phyloP scores from a whole-genome alignment of 2,888 invertebrate species.

The Pseudanteris insignis region DNA sequence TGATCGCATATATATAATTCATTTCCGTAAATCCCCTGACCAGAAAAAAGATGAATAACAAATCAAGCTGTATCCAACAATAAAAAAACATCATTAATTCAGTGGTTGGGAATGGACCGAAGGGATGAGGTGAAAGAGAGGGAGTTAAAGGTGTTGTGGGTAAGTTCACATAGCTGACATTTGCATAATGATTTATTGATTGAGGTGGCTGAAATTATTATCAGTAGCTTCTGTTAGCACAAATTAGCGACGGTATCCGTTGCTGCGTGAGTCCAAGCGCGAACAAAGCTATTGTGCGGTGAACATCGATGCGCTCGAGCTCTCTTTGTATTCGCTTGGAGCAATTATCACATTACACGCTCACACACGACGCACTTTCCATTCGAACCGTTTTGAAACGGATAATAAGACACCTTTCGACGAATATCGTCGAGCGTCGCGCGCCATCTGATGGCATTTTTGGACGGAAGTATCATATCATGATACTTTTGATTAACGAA shows the following conservation, averaged over 20 bases:
- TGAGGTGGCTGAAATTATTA: slow-evolving; percentile 7
- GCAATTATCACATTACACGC: slow-evolving; percentile 30
- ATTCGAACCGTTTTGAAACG: slow-evolving; percentile 36
- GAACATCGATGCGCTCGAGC: slow-evolving; percentile 10
- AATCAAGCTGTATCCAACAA: too few species aligned
- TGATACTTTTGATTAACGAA: neutral
- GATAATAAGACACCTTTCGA: slow-evolving; percentile 39
- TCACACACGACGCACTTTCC: slow-evolving; percentile 1
- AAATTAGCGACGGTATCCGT: slow-evolving; percentile 27
- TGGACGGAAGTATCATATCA: slow-evolving; percentile 25
- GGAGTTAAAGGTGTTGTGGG: too few species aligned
- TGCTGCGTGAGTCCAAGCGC: slow-evolving; percentile 10
- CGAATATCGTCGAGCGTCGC: slow-evolving; percentile 27
- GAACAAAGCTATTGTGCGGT: slow-evolving; percentile 18
- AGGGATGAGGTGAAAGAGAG: too few species aligned
- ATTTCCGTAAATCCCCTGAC: too few species aligned
- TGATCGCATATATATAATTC: too few species aligned
- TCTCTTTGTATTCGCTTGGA: slow-evolving; percentile 18
- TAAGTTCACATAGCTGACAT: slow-evolving; percentile 1
- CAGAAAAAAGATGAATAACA: too few species aligned
- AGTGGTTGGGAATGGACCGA: too few species aligned
- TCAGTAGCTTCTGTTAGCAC: slow-evolving; percentile 19
- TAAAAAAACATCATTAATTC: too few species aligned
- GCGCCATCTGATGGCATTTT: slow-evolving; percentile 45
- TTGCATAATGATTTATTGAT: slow-evolving; percentile 28